A percentile compares a stretch with the other conserved stretches of the same genome.
Conservation (phyloP, 2,113 vertebrate genomes). For the Cettia cetti region DNA sequence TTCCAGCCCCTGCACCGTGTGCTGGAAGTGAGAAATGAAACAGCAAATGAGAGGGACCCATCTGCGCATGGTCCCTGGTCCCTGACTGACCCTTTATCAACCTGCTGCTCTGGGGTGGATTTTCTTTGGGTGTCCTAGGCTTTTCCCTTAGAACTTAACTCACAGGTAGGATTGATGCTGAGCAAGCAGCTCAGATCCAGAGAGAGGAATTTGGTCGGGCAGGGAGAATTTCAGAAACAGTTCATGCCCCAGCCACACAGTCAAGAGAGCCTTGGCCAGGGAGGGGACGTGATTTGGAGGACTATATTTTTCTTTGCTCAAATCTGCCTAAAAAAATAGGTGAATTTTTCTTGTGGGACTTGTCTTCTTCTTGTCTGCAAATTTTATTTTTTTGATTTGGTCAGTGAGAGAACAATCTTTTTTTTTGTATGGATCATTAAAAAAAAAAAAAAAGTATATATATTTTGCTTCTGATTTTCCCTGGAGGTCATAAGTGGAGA, state of each 20-base stretch:
- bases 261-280: rapidly evolving
- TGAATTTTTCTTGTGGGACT: neutral
- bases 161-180: neutral
- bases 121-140: neutral
- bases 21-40: neutral
- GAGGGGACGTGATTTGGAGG: neutral
- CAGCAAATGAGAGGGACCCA: neutral
- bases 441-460: no score
- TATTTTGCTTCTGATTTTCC: neutral
- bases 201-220: rapidly evolving
- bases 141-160: neutral
- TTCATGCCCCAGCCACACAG: neutral
- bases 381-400: neutral
- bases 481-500: neutral
- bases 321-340: neutral
- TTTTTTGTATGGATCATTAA: neutral
- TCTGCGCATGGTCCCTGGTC: neutral
- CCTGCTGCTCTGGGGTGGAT: neutral
- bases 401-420: neutral
- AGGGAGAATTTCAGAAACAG: neutral
- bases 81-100: neutral
- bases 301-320: neutral
- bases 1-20: rapidly evolving
- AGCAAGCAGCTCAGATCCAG: neutral
- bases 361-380: neutral